Percentiles rank a stretch among this genome's conserved stretches.
These are phyloP conservation scores for Macaria liturata DNA, from an alignment of 2,888 invertebrate species.

Conservation along the genomic window DNA sequence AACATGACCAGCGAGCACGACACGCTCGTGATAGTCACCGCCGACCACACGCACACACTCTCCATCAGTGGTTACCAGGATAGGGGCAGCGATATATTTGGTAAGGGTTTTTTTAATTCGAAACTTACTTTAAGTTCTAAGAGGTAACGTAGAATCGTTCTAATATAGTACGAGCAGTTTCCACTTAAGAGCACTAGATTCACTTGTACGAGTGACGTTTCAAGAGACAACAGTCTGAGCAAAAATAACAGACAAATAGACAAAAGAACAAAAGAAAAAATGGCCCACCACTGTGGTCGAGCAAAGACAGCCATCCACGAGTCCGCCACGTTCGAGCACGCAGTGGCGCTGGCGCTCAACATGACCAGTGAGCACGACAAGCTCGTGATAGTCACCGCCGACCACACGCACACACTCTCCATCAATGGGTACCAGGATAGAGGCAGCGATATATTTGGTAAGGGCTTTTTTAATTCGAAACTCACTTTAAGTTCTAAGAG, in stretches of 20 bases:
- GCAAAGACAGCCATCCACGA: constrained; percentile 91
- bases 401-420: constrained; percentile 91
- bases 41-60: constrained; percentile 92
- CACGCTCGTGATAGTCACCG: constrained; percentile 93
- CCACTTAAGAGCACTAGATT: no score
- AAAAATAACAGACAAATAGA: no score
- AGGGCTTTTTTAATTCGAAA: constrained; percentile 5
- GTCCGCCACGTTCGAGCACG: constrained; percentile 90
- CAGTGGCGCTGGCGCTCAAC: constrained; percentile 86
- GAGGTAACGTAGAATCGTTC: no score
- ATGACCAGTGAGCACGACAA: constrained; percentile 86
- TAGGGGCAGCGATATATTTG: constrained; percentile 87
- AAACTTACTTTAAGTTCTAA: no score
- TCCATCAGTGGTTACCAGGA: constrained; percentile 90
- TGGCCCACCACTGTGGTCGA: constrained; percentile 92
- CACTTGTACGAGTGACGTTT: no score
- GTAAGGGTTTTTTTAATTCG: constrained; percentile 55
- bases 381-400: constrained; percentile 92
- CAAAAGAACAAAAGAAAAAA: no score
- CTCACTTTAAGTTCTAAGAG: no score
- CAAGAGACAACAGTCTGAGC: no score
- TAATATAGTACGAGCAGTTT: no score
- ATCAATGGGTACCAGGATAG: constrained; percentile 90
- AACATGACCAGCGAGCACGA: constrained; percentile 83
- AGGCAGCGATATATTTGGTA: constrained; percentile 88